Evolutionary conservation across 2,888 invertebrate genomes (phyloP).

Genomic region (Mesopsocus fuscifrons): DNA sequence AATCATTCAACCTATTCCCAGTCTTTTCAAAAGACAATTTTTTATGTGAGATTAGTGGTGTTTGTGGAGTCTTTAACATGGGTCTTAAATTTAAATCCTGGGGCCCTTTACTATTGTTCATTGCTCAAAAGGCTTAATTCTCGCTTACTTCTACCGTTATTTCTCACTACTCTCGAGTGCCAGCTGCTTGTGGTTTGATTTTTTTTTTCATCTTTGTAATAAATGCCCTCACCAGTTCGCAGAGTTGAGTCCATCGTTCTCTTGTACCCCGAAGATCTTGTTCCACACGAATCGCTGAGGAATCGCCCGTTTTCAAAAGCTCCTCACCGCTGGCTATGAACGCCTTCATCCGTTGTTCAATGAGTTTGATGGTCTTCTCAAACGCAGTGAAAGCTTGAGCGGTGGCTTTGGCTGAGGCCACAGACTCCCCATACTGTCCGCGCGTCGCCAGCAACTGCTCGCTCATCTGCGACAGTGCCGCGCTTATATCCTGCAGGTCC

Average conservation of each 20-base stretch:
- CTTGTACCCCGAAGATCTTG: conserved; percentile 40
- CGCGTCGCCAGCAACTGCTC: conserved; percentile 40
- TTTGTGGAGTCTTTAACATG: no score
- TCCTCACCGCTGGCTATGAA: conserved; percentile 47
- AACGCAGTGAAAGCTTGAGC: conserved; percentile 53
- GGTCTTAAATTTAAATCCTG: no score
- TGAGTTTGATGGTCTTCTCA: conserved; percentile 54
- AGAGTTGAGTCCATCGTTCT: conserved; percentile 45
- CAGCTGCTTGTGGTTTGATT: no score
- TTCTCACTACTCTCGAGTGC: no score
- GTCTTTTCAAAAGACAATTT: no score
- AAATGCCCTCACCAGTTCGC: conserved; percentile 27
- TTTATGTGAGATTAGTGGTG: no score
- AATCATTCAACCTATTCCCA: no score
- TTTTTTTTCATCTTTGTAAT: no score
- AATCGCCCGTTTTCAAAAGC: conserved; percentile 20
- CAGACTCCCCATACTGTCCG: conserved; percentile 51
- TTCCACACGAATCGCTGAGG: conserved; percentile 34
- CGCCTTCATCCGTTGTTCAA: conserved; percentile 46
- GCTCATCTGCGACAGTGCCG: conserved; percentile 45
- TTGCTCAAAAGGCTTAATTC: no score
- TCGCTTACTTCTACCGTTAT: no score
- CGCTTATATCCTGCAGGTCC: conserved; percentile 48
- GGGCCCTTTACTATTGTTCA: no score
- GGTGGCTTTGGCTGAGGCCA: conserved; percentile 46